Conservation (phyloP, 2,797 vertebrate genomes). For the Brachymystax lenok region DNA sequence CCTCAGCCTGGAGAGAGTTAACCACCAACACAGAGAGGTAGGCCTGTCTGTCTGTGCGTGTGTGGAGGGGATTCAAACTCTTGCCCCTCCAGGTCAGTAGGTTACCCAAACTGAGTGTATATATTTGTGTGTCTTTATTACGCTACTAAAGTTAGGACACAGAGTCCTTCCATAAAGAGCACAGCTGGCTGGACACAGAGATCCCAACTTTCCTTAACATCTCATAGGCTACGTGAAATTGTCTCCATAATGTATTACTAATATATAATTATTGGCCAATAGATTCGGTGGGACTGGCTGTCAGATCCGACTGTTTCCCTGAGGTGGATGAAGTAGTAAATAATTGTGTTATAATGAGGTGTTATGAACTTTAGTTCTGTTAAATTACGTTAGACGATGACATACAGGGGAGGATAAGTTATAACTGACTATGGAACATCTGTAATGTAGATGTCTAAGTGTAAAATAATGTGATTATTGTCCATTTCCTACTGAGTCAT, state of each 20-base stretch:
- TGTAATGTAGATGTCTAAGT: background rate
- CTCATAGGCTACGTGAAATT: background rate
- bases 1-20: conserved; percentile 89
- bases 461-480: background rate
- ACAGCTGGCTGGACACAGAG: background rate
- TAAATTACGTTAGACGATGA: background rate
- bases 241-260: background rate
- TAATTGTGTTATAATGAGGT: background rate
- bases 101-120: too few relatives aligned
- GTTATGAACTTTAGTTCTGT: background rate
- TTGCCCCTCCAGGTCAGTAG: background rate
- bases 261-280: background rate
- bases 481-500: background rate
- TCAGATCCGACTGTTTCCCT: background rate
- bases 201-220: background rate
- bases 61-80: background rate
- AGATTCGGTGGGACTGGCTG: background rate
- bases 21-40: conserved; percentile 85
- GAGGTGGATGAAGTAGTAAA: background rate
- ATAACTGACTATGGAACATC: background rate
- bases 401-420: background rate
- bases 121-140: too few relatives aligned
- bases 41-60: background rate
- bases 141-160: too few relatives aligned
- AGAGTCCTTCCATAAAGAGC: background rate